These are phyloP conservation scores for Pseudocheirus occidentalis DNA, from an alignment of 2,797 vertebrate genomes.

Conservation along the genomic window DNA sequence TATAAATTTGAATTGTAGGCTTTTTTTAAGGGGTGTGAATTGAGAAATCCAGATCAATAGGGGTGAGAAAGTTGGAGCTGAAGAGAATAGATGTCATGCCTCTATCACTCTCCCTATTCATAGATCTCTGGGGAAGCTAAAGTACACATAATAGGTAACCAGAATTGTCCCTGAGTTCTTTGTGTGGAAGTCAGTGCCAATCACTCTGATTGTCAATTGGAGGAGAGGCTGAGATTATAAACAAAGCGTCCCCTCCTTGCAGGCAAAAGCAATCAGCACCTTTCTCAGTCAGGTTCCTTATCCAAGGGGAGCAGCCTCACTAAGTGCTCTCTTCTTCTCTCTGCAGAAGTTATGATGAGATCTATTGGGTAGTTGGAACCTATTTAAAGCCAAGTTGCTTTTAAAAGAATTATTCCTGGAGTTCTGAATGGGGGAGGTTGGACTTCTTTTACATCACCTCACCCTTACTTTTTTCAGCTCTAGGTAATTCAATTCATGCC, in stretches of 20 bases:
- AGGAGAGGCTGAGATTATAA: background rate
- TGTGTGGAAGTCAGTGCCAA: background rate
- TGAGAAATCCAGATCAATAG: background rate
- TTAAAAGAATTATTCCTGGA: background rate
- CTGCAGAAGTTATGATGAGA: background rate
- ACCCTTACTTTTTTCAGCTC: background rate
- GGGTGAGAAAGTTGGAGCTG: background rate
- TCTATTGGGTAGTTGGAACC: background rate
- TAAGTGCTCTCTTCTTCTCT: background rate
- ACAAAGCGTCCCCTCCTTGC: background rate
- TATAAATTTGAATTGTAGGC: background rate
- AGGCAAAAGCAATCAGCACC: background rate
- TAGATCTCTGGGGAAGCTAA: background rate
- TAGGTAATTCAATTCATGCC: background rate
- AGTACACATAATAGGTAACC: background rate
- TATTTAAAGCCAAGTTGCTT: background rate
- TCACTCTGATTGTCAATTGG: background rate
- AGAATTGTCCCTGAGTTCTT: background rate
- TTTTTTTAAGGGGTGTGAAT: background rate
- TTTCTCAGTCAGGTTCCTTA: background rate
- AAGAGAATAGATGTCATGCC: background rate
- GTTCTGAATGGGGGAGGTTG: background rate
- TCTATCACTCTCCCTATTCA: background rate
- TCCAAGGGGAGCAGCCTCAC: background rate
- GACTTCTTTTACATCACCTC: background rate